Conservation (phyloP, 2,113 vertebrate genomes). For the Lathamus discolor region DNA sequence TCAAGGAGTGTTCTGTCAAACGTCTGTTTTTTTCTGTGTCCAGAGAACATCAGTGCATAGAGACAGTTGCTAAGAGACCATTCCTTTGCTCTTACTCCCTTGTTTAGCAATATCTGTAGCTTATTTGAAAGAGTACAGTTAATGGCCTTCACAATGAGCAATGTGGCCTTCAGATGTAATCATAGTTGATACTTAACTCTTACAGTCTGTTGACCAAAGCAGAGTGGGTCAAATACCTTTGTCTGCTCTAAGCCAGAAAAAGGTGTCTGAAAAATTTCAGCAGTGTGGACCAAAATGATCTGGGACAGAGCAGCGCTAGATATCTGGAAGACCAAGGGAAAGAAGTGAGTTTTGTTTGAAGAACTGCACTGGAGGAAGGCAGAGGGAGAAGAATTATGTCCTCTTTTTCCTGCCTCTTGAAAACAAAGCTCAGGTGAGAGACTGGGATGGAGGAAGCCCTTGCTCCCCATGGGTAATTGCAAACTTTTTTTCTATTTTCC, state of each 20-base stretch:
- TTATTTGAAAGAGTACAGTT: background rate
- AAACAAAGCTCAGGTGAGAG: background rate
- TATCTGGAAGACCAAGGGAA: background rate
- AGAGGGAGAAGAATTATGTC: background rate
- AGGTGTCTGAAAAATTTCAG: background rate
- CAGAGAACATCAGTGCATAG: background rate
- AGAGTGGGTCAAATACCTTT: background rate
- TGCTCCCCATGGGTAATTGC: accelerated
- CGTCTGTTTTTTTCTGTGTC: background rate
- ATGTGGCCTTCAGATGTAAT: background rate
- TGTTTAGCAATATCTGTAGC: background rate
- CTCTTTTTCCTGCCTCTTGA: background rate
- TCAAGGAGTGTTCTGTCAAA: background rate
- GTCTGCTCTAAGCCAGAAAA: background rate
- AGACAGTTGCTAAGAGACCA: background rate
- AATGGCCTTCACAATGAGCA: background rate
- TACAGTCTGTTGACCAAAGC: background rate
- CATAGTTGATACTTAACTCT: background rate
- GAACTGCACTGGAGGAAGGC: background rate
- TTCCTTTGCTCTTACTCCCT: background rate
- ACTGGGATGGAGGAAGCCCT: accelerated
- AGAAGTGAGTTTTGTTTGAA: background rate
- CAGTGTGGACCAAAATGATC: background rate
- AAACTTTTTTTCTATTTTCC: background rate
- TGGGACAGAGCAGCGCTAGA: background rate